A percentile compares a stretch with the other conserved stretches of the same genome.
These are phyloP conservation scores for Ricordea florida DNA, from an alignment of 92 coral and sea anemone species.

Conservation along the genomic window DNA sequence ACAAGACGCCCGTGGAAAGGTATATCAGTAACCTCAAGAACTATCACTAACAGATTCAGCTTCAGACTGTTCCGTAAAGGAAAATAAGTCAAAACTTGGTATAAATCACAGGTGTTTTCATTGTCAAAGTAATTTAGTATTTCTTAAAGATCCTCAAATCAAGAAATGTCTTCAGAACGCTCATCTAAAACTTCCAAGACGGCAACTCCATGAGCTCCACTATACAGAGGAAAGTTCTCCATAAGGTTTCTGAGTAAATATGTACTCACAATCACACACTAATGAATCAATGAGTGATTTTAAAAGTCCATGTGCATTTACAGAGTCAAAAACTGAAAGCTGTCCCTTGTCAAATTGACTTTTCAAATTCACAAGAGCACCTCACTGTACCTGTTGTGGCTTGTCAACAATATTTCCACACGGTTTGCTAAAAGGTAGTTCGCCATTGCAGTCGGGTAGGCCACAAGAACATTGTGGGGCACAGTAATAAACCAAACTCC, in stretches of 20 bases:
- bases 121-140: background rate
- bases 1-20: background rate
- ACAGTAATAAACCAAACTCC: background rate
- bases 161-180: background rate
- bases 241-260: too few species aligned
- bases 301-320: conserved; percentile 7
- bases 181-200: too few species aligned
- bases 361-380: background rate
- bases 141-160: background rate
- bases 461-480: too few species aligned
- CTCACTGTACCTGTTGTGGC: background rate
- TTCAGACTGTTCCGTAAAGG: background rate
- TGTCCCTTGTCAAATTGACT: too few species aligned
- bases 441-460: background rate
- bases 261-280: too few species aligned
- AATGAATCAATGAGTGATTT: too few species aligned
- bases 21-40: background rate
- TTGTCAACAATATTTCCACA: too few species aligned
- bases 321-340: too few species aligned
- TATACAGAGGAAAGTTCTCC: too few species aligned
- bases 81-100: background rate
- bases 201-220: too few species aligned
- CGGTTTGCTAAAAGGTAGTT: background rate
- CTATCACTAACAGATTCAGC: background rate
- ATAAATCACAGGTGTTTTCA: background rate